Evolutionary conservation across 1,140 invertebrate species (phyloP).

Genomic region (Manduca sexta): DNA sequence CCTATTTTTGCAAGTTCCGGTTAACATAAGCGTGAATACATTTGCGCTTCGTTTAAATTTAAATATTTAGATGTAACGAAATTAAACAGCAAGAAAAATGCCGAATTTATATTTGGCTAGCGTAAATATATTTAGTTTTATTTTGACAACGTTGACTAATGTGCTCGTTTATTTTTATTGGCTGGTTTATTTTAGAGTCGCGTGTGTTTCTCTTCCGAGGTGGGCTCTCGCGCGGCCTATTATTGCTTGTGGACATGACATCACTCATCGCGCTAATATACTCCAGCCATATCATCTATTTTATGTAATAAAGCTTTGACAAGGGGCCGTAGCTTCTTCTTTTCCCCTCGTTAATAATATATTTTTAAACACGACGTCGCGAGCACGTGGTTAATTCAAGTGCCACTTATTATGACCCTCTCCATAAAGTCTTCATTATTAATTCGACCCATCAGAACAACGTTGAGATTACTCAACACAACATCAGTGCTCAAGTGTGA

Average conservation of each 20-base stretch:
- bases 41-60: too few relatives aligned
- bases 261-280: constrained; percentile 65
- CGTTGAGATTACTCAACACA: not conserved
- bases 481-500: not conserved
- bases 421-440: too few relatives aligned
- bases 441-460: constrained; percentile 2
- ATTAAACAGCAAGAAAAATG: too few relatives aligned
- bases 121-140: constrained; percentile 55
- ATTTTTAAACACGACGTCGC: too few relatives aligned
- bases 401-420: too few relatives aligned
- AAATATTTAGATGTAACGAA: too few relatives aligned
- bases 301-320: constrained; percentile 52
- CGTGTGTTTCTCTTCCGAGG: constrained; percentile 44
- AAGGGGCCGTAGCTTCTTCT: constrained; percentile 30
- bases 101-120: constrained; percentile 22
- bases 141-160: constrained; percentile 70
- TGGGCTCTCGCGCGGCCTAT: constrained; percentile 43
- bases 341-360: too few relatives aligned
- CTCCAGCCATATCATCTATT: constrained; percentile 52
- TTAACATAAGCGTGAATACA: too few relatives aligned
- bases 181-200: constrained; percentile 58
- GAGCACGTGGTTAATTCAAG: too few relatives aligned
- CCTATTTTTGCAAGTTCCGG: too few relatives aligned
- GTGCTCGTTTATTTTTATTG: constrained; percentile 68
- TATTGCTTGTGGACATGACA: constrained; percentile 60